Conservation (phyloP, 1,140 invertebrate genomes). For the Papilio polytes region DNA sequence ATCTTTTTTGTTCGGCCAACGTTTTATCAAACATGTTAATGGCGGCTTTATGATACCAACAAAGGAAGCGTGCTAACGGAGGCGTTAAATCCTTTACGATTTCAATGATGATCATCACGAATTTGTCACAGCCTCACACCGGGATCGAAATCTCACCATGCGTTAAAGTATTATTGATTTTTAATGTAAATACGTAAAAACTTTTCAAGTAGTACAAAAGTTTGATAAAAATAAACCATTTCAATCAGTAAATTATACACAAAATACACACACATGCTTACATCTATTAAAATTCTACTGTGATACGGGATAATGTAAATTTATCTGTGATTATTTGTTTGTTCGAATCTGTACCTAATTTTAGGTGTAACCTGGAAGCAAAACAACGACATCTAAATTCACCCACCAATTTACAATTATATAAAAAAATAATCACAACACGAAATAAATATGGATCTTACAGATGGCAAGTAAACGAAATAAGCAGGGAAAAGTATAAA, state of each 20-base stretch:
- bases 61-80: slow-evolving; percentile 82
- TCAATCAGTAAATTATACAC: slow-evolving; percentile 67
- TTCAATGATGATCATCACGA: slow-evolving; percentile 76
- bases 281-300: slow-evolving; percentile 32
- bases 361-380: slow-evolving; percentile 82
- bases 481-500: slow-evolving; percentile 44
- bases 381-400: slow-evolving; percentile 79
- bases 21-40: slow-evolving; percentile 82
- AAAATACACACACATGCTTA: slow-evolving; percentile 64
- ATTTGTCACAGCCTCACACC: slow-evolving; percentile 74
- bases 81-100: slow-evolving; percentile 84
- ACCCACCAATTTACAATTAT: slow-evolving; percentile 73
- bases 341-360: slow-evolving; percentile 54
- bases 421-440: slow-evolving; percentile 76
- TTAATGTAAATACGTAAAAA: slow-evolving; percentile 37
- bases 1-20: slow-evolving; percentile 78
- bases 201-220: slow-evolving; percentile 51
- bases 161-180: slow-evolving; percentile 54
- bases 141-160: slow-evolving; percentile 60
- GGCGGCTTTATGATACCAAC: slow-evolving; percentile 79
- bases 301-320: slow-evolving; percentile 65
- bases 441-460: slow-evolving; percentile 58
- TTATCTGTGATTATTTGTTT: slow-evolving; percentile 76
- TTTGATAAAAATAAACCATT: slow-evolving; percentile 51
- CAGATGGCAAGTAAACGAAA: slow-evolving; percentile 17